Evolutionary conservation across 2,113 vertebrate species (phyloP), one percentile per base, ranked within the genome.

Genomic region (Leptobrachium ailaonicum): DNA sequence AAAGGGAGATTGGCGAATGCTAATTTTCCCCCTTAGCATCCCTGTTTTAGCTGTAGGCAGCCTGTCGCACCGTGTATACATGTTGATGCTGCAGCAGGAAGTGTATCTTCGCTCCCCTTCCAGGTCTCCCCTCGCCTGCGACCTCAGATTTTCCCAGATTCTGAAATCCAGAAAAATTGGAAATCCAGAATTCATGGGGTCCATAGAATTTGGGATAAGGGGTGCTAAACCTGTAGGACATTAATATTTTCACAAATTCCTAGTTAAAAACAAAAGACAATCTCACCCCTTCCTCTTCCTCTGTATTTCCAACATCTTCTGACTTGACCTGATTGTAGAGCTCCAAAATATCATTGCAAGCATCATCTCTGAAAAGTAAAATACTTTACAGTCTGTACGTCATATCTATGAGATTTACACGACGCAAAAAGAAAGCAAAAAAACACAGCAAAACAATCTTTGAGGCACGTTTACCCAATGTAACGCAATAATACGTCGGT

Each of bases 401-500:
- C 13, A 14, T 3, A 43, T 50, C 44, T 2, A 1, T 14, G 12
- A 2, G n/a, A 1, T 2, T 1, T 66, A 32, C 32, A 41, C n/a
- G 1, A n/a, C 41, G 3, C 4, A 32, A 71, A n/a, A 12, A 12
- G 47, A 72, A 32, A 41, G 11, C 47, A 2, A 2, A 50, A 50
- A 7, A 71, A 32, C 2, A 71, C 42, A 72, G 20, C 14, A 70
- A 47, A 6, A 5, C 42, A 4, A 4, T 2, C 20, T 2, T 66
- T 54, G 75, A 50, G 58, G 9, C 69, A 2, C 40, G 73, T 87
- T 87, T 87, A 99, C 98, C 98, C 95, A 63, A 99, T 99, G 88
- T 95, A 99, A 82, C 85, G 95, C 67, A 99, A 94, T 70, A 99
- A 91, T 82, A 98, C 90, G n/a, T 98, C 97, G 0, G 95, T 99